These are phyloP conservation scores for Sussaba pulchella DNA, from an alignment of 2,888 invertebrate genomes.

Conservation along the genomic window DNA sequence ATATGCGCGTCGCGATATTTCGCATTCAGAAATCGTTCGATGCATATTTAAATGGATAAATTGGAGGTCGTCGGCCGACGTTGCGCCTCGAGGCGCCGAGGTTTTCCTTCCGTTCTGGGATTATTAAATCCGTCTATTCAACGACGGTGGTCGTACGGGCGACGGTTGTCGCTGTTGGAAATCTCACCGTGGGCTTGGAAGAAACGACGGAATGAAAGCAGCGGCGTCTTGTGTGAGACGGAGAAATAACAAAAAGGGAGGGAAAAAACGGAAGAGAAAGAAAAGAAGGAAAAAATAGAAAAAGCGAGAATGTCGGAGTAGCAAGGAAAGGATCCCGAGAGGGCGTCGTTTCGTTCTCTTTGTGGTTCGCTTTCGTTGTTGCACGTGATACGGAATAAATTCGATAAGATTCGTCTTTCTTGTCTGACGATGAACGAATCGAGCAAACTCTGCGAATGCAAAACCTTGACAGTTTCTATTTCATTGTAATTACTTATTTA, in stretches of 20 bases:
- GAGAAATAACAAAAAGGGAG: constrained; percentile 49
- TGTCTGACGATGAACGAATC: constrained; percentile 36
- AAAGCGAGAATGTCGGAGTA: constrained; percentile 36
- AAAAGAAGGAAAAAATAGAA: constrained; percentile 1
- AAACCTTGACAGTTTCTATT: constrained; percentile 36
- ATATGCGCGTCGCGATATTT: constrained; percentile 66
- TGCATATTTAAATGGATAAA: constrained; percentile 78
- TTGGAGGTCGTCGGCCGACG: constrained; percentile 63
- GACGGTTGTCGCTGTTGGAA: constrained; percentile 53
- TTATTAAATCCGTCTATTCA: constrained; percentile 76
- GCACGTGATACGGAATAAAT: constrained; percentile 78
- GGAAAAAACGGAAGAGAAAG: no score
- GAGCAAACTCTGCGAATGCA: constrained; percentile 61
- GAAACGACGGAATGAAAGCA: constrained; percentile 60
- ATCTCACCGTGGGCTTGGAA: constrained; percentile 61
- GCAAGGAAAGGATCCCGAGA: constrained; percentile 54
- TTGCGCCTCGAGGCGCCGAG: constrained; percentile 7
- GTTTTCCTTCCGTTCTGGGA: constrained; percentile 71
- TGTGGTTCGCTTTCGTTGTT: constrained; percentile 67
- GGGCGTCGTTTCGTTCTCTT: constrained; percentile 45
- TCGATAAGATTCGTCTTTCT: constrained; percentile 70
- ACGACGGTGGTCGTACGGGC: background rate
- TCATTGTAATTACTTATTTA: background rate
- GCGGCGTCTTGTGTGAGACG: constrained; percentile 30
- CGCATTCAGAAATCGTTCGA: constrained; percentile 76